Conservation (phyloP, 2,797 vertebrate genomes). For the Aphelocoma californica region DNA sequence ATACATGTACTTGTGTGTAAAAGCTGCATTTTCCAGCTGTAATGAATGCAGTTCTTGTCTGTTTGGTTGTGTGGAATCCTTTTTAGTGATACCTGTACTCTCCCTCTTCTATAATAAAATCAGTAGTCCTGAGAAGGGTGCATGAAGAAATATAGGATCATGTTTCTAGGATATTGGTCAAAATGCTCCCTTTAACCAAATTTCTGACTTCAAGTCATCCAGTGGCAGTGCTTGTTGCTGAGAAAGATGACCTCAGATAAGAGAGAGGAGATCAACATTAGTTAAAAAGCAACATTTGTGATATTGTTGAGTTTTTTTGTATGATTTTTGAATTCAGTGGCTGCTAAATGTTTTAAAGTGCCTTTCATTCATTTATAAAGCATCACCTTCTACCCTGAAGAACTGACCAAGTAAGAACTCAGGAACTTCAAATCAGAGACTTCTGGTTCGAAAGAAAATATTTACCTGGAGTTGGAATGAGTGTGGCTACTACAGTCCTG, state of each 20-base stretch:
- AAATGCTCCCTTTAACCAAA: not conserved
- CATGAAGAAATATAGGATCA: not conserved
- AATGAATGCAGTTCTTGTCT: not conserved
- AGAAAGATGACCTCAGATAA: not conserved
- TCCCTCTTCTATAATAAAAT: not conserved
- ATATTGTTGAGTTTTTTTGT: not conserved
- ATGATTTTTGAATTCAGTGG: not conserved
- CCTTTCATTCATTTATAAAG: not conserved
- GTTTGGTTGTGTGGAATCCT: not conserved
- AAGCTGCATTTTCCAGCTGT: not conserved
- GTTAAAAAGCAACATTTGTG: not conserved
- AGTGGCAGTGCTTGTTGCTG: not conserved
- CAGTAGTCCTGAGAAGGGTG: not conserved
- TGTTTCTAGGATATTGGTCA: not conserved
- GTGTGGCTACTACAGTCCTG: not conserved
- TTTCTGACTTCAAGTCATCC: not conserved
- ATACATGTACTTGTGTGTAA: not conserved
- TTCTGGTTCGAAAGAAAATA: not conserved
- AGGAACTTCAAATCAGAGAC: not conserved
- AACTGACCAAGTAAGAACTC: not conserved
- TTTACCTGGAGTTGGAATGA: not conserved
- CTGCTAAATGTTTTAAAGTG: not conserved
- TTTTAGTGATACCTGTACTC: not conserved
- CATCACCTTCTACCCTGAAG: not conserved
- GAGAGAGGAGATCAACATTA: not conserved